Base-by-base conservation (phyloP, 2,113 vertebrate species). In the Heptranchias perlo region DNA sequence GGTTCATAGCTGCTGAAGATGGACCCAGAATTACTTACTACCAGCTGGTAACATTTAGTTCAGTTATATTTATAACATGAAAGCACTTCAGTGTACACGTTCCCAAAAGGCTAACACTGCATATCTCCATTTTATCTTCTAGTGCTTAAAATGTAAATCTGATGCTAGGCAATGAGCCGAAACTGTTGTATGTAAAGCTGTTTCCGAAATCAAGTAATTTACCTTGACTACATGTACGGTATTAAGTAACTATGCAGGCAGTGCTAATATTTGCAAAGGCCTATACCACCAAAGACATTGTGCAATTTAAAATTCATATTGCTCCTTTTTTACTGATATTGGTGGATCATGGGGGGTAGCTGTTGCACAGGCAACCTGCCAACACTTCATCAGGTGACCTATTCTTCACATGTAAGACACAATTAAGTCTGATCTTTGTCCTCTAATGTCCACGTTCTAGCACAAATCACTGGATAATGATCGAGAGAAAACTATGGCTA, bases 1-100 rank as follows among this genome's bases (percentile, higher is more conserved):
- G 99, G 99, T 99, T 99, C 96, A 98, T 98, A 0, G 96, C 98
- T 96, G 98, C 99, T 44, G 99, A 99, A 0, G 99, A 99, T 8
- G 99, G 99, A 96, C 99, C 99, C 10, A 98, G 98, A 97, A 69
- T 99, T 96, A 98, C 98, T 96, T 98, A 98, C 96, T 99, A 99
- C 97, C 99, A 99, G 98, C 98, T 99, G 98, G 99, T 99, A 97
- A 96, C 97, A 58, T 86, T 97, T 61, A 44, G 10, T 96, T 21
- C 8, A 87, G 49, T 87, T 52, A 64, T 39, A 64, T 93, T 92
- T 39, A 39, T 62, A 61, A 92, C n/a, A 62, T 62, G 54, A 31
- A 76, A 76, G 39, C 61, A 10, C 78, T 65, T 87, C 95, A 39
- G 18, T 62, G 13, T 39, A 87, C 31, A 47, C 6, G 11, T 52